Percentiles rank a stretch among this genome's conserved stretches.
phyloP scores from a whole-genome alignment of 2,797 vertebrate genomes.

The Sebastes hopkinsi region DNA sequence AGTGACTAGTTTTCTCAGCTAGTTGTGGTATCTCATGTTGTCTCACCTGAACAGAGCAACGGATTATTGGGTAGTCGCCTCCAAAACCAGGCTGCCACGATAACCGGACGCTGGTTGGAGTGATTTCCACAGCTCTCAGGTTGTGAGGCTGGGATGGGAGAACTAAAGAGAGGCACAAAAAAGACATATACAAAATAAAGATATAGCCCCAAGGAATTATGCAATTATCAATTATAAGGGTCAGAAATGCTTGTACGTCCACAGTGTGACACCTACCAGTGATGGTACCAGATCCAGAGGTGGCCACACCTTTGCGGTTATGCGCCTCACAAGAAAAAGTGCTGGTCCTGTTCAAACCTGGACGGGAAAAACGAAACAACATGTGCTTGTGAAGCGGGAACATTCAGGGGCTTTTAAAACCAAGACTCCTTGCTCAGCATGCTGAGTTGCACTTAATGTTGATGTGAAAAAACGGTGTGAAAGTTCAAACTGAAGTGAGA shows the following conservation, averaged over 20 bases:
- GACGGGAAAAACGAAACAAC: background rate
- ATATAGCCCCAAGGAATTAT: background rate
- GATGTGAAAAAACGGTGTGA: background rate
- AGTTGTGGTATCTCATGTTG: background rate
- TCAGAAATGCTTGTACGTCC: background rate
- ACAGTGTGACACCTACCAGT: conserved; percentile 78
- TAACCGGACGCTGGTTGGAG: conserved; percentile 76
- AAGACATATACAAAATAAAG: background rate
- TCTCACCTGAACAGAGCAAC: conserved; percentile 88
- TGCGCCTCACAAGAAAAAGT: conserved; percentile 92
- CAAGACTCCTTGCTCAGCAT: conserved; percentile 16
- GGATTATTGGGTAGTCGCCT: conserved; percentile 83
- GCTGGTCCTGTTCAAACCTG: conserved; percentile 89
- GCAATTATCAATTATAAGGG: background rate
- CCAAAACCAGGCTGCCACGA: conserved; percentile 87
- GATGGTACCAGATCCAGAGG: conserved; percentile 86
- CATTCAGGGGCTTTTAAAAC: background rate
- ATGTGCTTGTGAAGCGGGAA: conserved; percentile 14
- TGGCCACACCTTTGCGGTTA: conserved; percentile 90
- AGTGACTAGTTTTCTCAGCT: background rate
- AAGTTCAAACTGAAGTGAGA: conserved; percentile 27
- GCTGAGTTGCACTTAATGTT: conserved; percentile 13
- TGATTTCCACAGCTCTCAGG: conserved; percentile 73
- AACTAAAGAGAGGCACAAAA: conserved; percentile 71
- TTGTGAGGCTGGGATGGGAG: conserved; percentile 82